Percentiles rank a stretch among this genome's conserved stretches.
Evolutionary conservation across 2,797 vertebrate genomes (phyloP).

Genomic region (Hyperoplus lanceolatus): DNA sequence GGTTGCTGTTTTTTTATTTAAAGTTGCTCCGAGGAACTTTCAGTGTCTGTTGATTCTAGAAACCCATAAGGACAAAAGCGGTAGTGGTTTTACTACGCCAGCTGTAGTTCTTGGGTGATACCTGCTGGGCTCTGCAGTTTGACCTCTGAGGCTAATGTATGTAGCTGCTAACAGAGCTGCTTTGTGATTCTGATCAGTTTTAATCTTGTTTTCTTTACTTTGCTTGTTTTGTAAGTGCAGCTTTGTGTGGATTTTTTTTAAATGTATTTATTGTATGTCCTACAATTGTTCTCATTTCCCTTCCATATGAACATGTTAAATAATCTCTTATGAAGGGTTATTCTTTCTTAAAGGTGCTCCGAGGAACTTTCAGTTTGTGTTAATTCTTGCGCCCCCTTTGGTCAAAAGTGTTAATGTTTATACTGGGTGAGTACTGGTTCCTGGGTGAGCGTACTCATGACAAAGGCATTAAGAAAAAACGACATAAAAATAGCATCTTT

Average conservation of each 20-base stretch:
- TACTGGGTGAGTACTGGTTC: too few species aligned
- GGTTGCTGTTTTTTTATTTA: neutral
- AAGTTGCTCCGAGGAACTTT: neutral
- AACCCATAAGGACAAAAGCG: too few species aligned
- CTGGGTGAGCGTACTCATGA: too few species aligned
- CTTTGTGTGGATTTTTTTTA: neutral
- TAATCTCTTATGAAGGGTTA: neutral
- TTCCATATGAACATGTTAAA: neutral
- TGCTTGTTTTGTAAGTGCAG: neutral
- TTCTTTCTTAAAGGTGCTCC: too few species aligned
- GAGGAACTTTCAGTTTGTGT: too few species aligned
- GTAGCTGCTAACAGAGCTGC: neutral
- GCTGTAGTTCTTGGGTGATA: neutral
- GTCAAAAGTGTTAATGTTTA: too few species aligned
- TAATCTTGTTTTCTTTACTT: neutral
- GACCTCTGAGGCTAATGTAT: neutral
- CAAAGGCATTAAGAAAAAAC: too few species aligned
- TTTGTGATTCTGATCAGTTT: slow-evolving; percentile 20
- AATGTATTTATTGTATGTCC: neutral
- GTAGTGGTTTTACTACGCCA: too few species aligned
- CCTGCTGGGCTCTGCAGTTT: slow-evolving; percentile 30
- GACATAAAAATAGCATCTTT: too few species aligned
- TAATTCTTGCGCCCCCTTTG: too few species aligned
- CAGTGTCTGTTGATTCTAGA: neutral
- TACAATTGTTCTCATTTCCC: neutral